phyloP scores from a whole-genome alignment of 2,113 vertebrate genomes.

The Fulica atra region DNA sequence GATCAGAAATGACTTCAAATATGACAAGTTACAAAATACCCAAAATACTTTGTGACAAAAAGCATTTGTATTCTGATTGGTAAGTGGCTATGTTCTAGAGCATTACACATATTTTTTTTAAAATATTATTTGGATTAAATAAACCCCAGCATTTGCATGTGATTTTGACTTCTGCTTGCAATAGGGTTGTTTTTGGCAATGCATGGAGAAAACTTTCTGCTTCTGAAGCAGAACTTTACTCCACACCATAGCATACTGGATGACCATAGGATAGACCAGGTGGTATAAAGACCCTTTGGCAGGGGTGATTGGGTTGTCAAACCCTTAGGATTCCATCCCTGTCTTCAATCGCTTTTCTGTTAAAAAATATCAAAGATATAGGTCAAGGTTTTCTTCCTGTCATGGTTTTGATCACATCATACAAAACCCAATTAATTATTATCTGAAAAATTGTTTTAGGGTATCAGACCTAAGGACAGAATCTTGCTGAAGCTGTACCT shows the following conservation, averaged over 20 bases:
- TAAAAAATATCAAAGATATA: not conserved
- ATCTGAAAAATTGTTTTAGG: not conserved
- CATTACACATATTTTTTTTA: not conserved
- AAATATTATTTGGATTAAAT: not conserved
- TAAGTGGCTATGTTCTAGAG: not conserved
- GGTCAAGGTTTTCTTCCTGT: not conserved
- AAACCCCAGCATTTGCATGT: not conserved
- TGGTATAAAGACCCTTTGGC: slow-evolving; percentile 14
- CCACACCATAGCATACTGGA: not conserved
- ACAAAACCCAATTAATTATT: not conserved
- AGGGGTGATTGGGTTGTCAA: not conserved
- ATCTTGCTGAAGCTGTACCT: not conserved
- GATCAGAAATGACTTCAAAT: not conserved
- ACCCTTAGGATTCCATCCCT: not conserved
- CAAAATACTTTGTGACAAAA: not conserved
- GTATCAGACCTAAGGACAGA: not conserved
- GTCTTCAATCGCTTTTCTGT: slow-evolving; percentile 1
- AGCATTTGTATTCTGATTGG: not conserved
- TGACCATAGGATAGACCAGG: not conserved
- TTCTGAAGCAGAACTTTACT: not conserved
- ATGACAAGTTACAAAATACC: not conserved
- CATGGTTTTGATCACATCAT: not conserved
- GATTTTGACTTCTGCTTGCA: fast-evolving
- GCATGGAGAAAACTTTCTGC: not conserved
- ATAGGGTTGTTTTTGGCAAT: not conserved